Conservation (phyloP, 1,140 invertebrate species). For the Delia radicum region DNA sequence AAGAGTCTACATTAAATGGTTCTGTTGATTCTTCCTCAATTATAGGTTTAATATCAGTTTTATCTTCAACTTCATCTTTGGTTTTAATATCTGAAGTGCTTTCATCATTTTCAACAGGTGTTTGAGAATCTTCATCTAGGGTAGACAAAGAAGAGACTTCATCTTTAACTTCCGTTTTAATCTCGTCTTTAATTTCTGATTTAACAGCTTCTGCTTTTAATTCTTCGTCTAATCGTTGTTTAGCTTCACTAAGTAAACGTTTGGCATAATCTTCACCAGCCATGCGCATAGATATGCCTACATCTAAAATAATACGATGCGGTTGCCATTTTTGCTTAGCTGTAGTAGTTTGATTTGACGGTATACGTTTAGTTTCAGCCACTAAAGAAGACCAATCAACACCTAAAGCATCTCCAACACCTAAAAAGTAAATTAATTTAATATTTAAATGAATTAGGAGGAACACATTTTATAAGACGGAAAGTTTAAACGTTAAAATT, state of each 20-base stretch:
- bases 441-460: neutral
- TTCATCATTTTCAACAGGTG: neutral
- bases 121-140: constrained; percentile 5
- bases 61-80: neutral
- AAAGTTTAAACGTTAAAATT: too few species aligned
- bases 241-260: constrained; percentile 57
- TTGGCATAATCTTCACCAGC: constrained; percentile 67
- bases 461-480: too few species aligned
- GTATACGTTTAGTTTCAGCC: constrained; percentile 69
- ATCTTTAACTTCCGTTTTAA: constrained; percentile 29
- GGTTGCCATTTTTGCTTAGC: constrained; percentile 76
- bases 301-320: constrained; percentile 67
- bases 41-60: neutral
- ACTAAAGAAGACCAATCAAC: constrained; percentile 90
- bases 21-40: neutral
- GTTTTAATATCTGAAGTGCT: neutral
- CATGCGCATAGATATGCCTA: constrained; percentile 72
- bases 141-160: neutral
- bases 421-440: constrained; percentile 44
- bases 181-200: constrained; percentile 26
- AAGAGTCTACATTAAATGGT: constrained; percentile 27
- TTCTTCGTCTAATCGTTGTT: constrained; percentile 38
- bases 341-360: constrained; percentile 56
- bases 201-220: constrained; percentile 34
- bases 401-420: constrained; percentile 83